A percentile compares a stretch with the other conserved stretches of the same genome.
phyloP scores from a whole-genome alignment of 2,888 invertebrate species.

The Dicranocentrus wangi region DNA sequence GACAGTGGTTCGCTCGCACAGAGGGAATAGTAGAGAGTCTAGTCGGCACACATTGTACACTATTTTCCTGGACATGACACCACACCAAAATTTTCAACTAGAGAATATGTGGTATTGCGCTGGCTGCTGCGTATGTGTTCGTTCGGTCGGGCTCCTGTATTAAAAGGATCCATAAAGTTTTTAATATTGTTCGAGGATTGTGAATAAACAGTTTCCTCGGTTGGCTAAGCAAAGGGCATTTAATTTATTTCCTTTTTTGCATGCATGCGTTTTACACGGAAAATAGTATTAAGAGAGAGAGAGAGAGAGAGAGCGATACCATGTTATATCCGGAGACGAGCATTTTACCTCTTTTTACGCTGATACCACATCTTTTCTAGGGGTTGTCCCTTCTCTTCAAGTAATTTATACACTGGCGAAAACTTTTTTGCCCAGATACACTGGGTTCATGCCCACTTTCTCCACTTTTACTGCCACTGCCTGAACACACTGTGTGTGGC shows the following conservation, averaged over 20 bases:
- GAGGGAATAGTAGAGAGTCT: neutral
- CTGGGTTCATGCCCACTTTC: neutral
- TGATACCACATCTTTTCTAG: constrained; percentile 21
- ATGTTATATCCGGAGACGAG: neutral
- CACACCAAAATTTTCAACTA: too few relatives aligned
- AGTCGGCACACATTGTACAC: constrained; percentile 4
- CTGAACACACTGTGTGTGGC: too few relatives aligned
- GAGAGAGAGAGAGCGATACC: neutral
- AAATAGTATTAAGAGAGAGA: constrained; percentile 6
- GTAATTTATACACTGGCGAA: constrained; percentile 48
- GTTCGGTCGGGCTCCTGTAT: too few relatives aligned
- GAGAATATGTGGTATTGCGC: too few relatives aligned
- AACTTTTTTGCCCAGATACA: constrained; percentile 17
- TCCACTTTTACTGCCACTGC: constrained; percentile 7
- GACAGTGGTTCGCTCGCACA: too few relatives aligned
- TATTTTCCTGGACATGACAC: constrained; percentile 51
- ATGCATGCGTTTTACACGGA: constrained; percentile 23
- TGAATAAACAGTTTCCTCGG: constrained; percentile 57
- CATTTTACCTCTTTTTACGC: neutral
- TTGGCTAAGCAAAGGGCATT: constrained; percentile 46
- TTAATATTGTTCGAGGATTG: constrained; percentile 53
- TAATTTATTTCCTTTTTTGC: constrained; percentile 55
- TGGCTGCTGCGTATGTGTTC: too few relatives aligned
- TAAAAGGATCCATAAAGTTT: constrained; percentile 50
- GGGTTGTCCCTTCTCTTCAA: constrained; percentile 22